These are phyloP conservation scores for Bemisia tabaci DNA, from an alignment of 1,140 invertebrate species.

Conservation along the genomic window DNA sequence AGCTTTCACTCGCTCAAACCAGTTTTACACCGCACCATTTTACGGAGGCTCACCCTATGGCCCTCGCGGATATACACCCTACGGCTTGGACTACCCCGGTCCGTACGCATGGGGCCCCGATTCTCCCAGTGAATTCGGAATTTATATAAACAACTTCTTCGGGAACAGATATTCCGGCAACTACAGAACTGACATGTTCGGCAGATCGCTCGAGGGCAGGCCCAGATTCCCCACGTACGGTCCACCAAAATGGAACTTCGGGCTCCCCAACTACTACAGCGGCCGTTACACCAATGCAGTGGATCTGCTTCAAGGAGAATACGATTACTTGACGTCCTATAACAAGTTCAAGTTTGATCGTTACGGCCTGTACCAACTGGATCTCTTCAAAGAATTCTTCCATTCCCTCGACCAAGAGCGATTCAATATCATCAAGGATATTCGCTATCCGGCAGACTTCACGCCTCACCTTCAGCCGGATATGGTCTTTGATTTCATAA, in stretches of 20 bases:
- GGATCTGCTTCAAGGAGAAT: neutral
- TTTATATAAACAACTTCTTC: too few relatives aligned
- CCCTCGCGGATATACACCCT: neutral
- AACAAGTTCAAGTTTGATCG: conserved; percentile 7
- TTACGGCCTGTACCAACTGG: conserved; percentile 6
- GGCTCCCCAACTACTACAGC: neutral
- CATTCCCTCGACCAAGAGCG: conserved; percentile 5
- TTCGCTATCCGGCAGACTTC: conserved; percentile 4
- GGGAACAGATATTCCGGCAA: neutral
- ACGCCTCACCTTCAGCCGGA: neutral
- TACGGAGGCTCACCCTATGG: too few relatives aligned
- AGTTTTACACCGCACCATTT: too few relatives aligned
- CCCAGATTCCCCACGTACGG: neutral
- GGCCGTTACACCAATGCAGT: neutral
- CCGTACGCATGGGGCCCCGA: neutral
- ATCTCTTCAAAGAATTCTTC: conserved; percentile 7
- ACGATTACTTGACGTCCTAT: conserved; percentile 35
- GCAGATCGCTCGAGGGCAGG: neutral
- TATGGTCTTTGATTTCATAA: conserved; percentile 16
- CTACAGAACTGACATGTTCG: neutral
- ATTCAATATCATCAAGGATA: conserved; percentile 6
- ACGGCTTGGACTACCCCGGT: neutral
- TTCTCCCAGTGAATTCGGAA: too few relatives aligned
- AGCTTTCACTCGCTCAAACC: too few relatives aligned
- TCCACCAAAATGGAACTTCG: neutral